These are phyloP conservation scores for Tangara arthus DNA, from an alignment of 2,797 vertebrate species.

Conservation along the genomic window DNA sequence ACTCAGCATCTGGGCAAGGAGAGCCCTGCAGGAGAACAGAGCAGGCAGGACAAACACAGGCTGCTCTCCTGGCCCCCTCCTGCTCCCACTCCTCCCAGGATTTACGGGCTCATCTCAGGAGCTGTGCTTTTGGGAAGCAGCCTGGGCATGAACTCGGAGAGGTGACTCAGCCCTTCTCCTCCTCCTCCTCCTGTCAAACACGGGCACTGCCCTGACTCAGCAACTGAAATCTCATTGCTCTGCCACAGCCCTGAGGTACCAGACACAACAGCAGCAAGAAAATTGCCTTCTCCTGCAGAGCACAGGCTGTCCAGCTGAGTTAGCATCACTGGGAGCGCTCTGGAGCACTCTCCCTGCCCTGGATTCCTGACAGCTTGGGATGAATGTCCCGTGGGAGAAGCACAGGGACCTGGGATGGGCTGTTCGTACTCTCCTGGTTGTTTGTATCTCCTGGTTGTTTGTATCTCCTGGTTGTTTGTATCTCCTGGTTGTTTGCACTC, in stretches of 20 bases:
- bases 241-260: not conserved
- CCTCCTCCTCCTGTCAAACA: not conserved
- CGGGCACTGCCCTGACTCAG: not conserved
- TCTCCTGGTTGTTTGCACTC: no score
- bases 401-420: not conserved
- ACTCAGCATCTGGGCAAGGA: not conserved
- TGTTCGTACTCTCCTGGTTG: no score
- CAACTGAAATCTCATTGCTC: not conserved
- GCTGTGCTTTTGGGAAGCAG: not conserved
- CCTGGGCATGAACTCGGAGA: not conserved
- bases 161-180: not conserved
- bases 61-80: not conserved
- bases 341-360: not conserved
- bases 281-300: not conserved
- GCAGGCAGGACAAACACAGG: not conserved
- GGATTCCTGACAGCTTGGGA: not conserved
- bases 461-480: no score
- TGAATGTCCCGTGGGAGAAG: rapidly evolving
- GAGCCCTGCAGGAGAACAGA: not conserved
- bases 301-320: not conserved
- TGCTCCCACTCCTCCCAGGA: not conserved
- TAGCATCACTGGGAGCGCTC: not conserved
- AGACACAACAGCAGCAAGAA: not conserved
- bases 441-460: no score
- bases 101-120: not conserved